These are phyloP conservation scores for Frieseomelitta varia DNA, from an alignment of 1,140 invertebrate species.

Conservation along the genomic window DNA sequence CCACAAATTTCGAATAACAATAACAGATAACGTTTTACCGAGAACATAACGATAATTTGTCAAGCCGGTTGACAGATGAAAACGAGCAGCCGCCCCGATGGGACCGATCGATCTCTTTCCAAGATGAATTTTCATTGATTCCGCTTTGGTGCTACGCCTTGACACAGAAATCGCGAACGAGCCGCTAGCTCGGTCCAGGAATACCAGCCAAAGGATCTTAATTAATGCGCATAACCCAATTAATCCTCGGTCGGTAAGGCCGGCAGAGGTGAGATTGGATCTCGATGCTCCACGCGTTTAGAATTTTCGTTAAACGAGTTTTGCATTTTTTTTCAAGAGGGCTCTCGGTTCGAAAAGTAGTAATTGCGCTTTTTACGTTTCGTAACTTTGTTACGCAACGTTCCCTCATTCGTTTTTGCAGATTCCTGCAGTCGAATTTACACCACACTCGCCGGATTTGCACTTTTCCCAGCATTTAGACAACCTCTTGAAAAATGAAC, in stretches of 20 bases:
- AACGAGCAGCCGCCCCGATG: not conserved
- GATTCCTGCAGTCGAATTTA: too few relatives aligned
- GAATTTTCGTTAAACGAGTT: not conserved
- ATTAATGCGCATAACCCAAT: not conserved
- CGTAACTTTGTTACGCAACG: too few relatives aligned
- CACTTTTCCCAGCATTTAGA: too few relatives aligned
- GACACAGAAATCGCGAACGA: slow-evolving; percentile 6
- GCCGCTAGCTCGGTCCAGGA: not conserved
- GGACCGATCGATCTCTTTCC: not conserved
- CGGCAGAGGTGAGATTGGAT: not conserved
- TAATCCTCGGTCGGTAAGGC: not conserved
- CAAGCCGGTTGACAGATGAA: not conserved
- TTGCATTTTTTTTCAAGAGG: too few relatives aligned
- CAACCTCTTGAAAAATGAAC: too few relatives aligned
- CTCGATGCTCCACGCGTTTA: not conserved
- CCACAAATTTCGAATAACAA: too few relatives aligned
- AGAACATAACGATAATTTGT: not conserved
- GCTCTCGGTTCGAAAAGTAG: too few relatives aligned
- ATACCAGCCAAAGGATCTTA: not conserved
- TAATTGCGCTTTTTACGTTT: too few relatives aligned
- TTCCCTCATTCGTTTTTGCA: too few relatives aligned
- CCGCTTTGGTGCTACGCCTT: not conserved
- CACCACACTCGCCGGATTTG: too few relatives aligned
- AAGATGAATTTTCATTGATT: not conserved
- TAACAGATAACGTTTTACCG: not conserved